Conservation (phyloP, 1,140 invertebrate genomes). For the Drosophila quadrilineata region DNA sequence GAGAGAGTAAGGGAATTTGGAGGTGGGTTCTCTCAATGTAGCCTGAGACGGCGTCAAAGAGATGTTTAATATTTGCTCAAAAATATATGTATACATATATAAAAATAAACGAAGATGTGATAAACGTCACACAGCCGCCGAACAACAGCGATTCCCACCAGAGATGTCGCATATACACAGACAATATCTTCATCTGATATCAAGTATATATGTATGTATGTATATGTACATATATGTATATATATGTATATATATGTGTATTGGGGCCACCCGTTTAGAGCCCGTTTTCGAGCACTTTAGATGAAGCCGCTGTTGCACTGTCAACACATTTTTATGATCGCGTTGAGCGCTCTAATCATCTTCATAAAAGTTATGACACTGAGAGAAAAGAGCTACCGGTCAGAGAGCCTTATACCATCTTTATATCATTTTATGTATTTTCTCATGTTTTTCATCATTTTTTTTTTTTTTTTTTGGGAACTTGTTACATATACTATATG, state of each 20-base stretch:
- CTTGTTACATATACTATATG: too few species aligned
- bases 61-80: conserved; percentile 66
- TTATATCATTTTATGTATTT: conserved; percentile 3
- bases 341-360: conserved; percentile 48
- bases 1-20: conserved; percentile 3
- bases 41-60: conserved; percentile 50
- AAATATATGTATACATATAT: too few species aligned
- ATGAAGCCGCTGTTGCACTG: conserved; percentile 9
- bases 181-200: conserved; percentile 16
- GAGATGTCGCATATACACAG: conserved; percentile 4
- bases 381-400: conserved; percentile 6
- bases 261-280: conserved; percentile 36
- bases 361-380: conserved; percentile 54
- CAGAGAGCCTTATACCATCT: too few species aligned
- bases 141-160: conserved; percentile 6
- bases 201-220: background rate
- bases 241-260: conserved; percentile 11
- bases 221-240: background rate
- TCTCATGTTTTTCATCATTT: background rate
- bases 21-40: too few species aligned
- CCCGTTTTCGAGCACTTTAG: conserved; percentile 1
- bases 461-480: conserved; percentile 27
- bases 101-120: too few species aligned
- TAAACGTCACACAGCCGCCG: too few species aligned
- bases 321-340: background rate